Evolutionary conservation across 2,797 vertebrate genomes (phyloP).

Genomic region (Enteromius fasciolatus): DNA sequence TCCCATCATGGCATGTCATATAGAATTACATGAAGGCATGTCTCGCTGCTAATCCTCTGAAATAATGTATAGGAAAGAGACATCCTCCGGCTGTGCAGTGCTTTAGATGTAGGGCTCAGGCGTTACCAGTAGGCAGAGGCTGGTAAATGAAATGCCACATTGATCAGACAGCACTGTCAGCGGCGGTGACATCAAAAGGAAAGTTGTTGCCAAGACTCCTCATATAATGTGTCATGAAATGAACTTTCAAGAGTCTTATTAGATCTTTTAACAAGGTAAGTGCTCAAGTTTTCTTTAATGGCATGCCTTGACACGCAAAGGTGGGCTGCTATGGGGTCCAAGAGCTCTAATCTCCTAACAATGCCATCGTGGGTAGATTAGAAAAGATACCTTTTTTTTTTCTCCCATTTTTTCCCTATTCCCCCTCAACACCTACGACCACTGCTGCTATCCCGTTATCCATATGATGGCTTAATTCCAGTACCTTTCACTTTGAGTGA

Average conservation of each 20-base stretch:
- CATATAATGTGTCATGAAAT: constrained; percentile 69
- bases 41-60: constrained; percentile 42
- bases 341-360: constrained; percentile 70
- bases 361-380: constrained; percentile 62
- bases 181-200: constrained; percentile 67
- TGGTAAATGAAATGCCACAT: constrained; percentile 70
- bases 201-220: constrained; percentile 67
- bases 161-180: constrained; percentile 70
- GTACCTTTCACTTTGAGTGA: constrained; percentile 72
- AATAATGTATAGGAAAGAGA: constrained; percentile 48
- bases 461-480: constrained; percentile 80
- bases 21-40: constrained; percentile 48
- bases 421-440: constrained; percentile 37
- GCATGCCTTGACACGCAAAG: constrained; percentile 55
- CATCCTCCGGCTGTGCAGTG: constrained; percentile 46
- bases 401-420: not conserved
- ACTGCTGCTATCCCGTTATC: constrained; percentile 59
- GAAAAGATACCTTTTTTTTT: constrained; percentile 50
- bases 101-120: constrained; percentile 55
- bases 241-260: constrained; percentile 70
- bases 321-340: constrained; percentile 59
- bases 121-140: constrained; percentile 63
- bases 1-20: constrained; percentile 46
- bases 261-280: constrained; percentile 72
- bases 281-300: constrained; percentile 63